Evolutionary conservation across 2,797 vertebrate species (phyloP).

Genomic region (Zenarchopterus dispar): DNA sequence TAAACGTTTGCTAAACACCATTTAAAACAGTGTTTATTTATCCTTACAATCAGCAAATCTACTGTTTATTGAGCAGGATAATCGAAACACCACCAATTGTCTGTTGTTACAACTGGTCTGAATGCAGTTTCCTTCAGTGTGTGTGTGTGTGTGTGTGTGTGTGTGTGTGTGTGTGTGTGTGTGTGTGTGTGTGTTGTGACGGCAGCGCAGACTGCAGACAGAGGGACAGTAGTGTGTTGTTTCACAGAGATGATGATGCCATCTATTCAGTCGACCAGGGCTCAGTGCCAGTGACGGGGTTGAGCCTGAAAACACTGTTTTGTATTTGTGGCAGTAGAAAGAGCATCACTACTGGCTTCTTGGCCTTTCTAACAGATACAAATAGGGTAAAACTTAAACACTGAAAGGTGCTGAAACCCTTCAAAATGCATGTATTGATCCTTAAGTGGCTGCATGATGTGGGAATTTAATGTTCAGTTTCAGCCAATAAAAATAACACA

Average conservation of each 20-base stretch:
- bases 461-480: neutral
- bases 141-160: constrained; percentile 34
- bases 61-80: neutral
- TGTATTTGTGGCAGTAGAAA: constrained; percentile 10
- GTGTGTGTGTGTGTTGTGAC: constrained; percentile 48
- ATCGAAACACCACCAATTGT: neutral
- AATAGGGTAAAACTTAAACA: neutral
- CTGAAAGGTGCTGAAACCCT: neutral
- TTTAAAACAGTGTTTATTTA: neutral
- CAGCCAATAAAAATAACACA: neutral
- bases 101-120: neutral
- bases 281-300: constrained; percentile 37
- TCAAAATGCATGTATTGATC: too few relatives aligned
- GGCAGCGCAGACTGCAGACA: constrained; percentile 45
- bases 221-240: constrained; percentile 61
- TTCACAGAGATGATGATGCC: constrained; percentile 55
- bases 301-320: constrained; percentile 34
- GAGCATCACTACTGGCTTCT: neutral
- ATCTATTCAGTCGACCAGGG: constrained; percentile 56
- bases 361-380: neutral
- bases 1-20: too few relatives aligned
- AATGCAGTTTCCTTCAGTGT: neutral
- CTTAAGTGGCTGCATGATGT: too few relatives aligned
- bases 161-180: constrained; percentile 47
- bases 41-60: constrained; percentile 1